These are phyloP conservation scores for Oxyteleia sp. DNA, from an alignment of 2,888 invertebrate species.

Conservation along the genomic window DNA sequence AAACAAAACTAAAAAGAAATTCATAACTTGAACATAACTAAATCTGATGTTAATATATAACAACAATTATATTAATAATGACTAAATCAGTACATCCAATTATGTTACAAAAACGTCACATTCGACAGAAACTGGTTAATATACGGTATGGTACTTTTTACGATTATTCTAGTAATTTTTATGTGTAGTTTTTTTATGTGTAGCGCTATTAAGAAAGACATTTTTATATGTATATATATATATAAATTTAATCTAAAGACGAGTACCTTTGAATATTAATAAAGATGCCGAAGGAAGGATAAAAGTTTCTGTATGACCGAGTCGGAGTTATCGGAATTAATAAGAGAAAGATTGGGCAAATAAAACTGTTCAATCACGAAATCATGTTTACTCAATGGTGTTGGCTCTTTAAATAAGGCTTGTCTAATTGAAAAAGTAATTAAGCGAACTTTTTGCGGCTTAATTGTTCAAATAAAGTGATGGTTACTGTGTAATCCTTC, in stretches of 20 bases:
- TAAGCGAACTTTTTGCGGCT: slow-evolving; percentile 42
- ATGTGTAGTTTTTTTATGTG: too few species aligned
- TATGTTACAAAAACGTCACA: too few species aligned
- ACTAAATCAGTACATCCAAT: too few species aligned
- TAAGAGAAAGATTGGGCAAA: slow-evolving; percentile 50
- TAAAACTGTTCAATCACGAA: slow-evolving; percentile 67
- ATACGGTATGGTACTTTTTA: too few species aligned
- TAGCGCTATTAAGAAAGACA: too few species aligned
- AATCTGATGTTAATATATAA: too few species aligned
- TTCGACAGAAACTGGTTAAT: too few species aligned
- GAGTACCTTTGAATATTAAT: slow-evolving; percentile 56
- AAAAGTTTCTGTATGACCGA: slow-evolving; percentile 44
- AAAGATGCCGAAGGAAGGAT: slow-evolving; percentile 42
- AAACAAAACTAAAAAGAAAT: too few species aligned
- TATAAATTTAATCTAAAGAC: slow-evolving; percentile 36
- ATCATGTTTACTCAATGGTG: slow-evolving; percentile 55
- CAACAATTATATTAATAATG: too few species aligned
- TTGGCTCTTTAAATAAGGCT: slow-evolving; percentile 54
- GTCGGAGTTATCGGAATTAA: slow-evolving; percentile 53
- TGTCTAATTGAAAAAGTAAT: slow-evolving; percentile 61
- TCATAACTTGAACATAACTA: too few species aligned
- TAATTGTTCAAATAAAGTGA: slow-evolving; percentile 47
- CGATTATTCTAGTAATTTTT: too few species aligned
- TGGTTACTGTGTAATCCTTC: slow-evolving; percentile 35
- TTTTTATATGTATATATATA: too few species aligned